phyloP scores from a whole-genome alignment of 2,797 vertebrate species.

The Graptemys geographica region DNA sequence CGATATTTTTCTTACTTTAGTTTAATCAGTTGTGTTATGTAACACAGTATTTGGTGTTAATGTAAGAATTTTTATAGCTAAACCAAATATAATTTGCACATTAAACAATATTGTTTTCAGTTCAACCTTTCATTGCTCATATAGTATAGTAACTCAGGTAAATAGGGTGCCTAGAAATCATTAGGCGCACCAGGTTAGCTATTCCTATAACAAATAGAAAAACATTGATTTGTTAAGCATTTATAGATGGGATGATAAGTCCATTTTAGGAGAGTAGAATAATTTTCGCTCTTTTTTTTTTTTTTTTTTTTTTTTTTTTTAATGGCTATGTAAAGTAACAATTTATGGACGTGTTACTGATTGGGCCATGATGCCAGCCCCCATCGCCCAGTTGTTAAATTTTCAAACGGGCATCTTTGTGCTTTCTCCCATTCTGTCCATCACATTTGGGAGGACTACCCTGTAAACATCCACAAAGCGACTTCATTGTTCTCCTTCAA shows the following conservation, averaged over 20 bases:
- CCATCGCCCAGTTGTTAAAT: neutral
- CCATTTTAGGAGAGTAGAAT: neutral
- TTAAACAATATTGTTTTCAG: neutral
- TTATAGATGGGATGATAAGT: neutral
- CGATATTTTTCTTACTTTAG: neutral
- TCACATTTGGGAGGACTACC: neutral
- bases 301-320: neutral
- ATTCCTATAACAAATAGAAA: neutral
- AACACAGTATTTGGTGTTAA: neutral
- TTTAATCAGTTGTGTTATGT: neutral
- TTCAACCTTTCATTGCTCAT: neutral
- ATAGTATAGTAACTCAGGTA: fast-evolving
- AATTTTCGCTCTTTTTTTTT: neutral
- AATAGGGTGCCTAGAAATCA: neutral
- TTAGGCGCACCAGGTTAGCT: neutral
- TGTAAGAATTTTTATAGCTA: neutral
- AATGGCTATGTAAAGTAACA: neutral
- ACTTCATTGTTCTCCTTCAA: neutral
- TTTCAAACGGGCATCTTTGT: neutral
- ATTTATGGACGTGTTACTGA: neutral
- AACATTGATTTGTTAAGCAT: neutral
- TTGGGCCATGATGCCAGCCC: neutral
- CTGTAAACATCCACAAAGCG: neutral
- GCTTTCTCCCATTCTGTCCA: neutral
- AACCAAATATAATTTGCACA: neutral